Percentiles rank a stretch among this genome's conserved stretches.
Conservation (phyloP, 2,888 invertebrate species). For the Pinctada fucata region DNA sequence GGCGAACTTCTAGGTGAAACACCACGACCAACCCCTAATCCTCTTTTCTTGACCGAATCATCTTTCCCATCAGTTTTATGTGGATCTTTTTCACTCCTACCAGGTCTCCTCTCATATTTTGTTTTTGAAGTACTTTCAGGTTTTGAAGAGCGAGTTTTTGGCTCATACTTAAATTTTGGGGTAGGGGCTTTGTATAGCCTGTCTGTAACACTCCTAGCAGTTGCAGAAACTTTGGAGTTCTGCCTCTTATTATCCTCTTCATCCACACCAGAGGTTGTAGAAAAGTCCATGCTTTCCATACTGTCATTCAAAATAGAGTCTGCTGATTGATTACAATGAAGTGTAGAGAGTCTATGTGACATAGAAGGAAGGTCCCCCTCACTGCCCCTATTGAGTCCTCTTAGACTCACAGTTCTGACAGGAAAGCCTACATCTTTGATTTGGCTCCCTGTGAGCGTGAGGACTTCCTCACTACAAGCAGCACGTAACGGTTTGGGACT, state of each 20-base stretch:
- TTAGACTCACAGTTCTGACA: conserved; percentile 53
- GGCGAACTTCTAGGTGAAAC: background rate
- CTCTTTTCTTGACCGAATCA: background rate
- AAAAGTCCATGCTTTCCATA: conserved; percentile 33
- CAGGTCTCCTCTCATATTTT: background rate
- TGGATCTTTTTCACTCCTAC: background rate
- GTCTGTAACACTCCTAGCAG: conserved; percentile 57
- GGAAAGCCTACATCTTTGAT: conserved; percentile 34
- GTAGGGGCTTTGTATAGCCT: conserved; percentile 58
- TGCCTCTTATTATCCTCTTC: conserved; percentile 19
- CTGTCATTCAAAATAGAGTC: conserved; percentile 31
- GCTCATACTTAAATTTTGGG: conserved; percentile 58
- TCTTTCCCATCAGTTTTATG: background rate
- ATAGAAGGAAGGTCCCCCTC: conserved; percentile 45
- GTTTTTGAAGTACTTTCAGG: conserved; percentile 32
- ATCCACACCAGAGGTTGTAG: conserved; percentile 1
- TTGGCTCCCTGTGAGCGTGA: conserved; percentile 42
- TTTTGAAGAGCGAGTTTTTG: conserved; percentile 38
- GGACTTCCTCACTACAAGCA: conserved; percentile 60
- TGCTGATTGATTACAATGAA: conserved; percentile 23
- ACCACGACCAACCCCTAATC: background rate
- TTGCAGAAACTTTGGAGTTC: conserved; percentile 31
- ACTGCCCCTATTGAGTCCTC: conserved; percentile 47
- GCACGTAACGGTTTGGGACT: conserved; percentile 57
- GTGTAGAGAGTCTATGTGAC: conserved; percentile 36